Percentiles rank a stretch among this genome's conserved stretches.
Evolutionary conservation across 2,888 invertebrate species (phyloP).

Genomic region (Agelastica alni): DNA sequence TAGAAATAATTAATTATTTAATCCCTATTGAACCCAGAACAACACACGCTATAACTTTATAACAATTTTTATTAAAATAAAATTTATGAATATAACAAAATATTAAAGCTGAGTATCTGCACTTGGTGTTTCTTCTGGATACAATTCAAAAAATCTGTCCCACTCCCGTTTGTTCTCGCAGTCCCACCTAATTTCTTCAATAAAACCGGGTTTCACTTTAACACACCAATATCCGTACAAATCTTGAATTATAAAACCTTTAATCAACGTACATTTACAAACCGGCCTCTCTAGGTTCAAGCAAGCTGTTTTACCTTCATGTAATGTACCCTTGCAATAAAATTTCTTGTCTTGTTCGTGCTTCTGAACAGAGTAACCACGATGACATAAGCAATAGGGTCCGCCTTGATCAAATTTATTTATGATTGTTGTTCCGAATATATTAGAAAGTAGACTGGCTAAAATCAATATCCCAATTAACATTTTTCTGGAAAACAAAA

Average conservation of each 20-base stretch:
- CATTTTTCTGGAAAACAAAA: constrained; percentile 1
- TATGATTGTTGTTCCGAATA: background rate
- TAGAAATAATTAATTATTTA: no score
- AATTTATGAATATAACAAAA: background rate
- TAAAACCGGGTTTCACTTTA: constrained; percentile 24
- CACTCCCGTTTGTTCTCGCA: constrained; percentile 40
- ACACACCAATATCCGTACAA: constrained; percentile 32
- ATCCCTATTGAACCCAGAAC: no score
- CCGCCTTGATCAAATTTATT: background rate
- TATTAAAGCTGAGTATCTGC: constrained; percentile 11
- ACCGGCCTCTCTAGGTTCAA: constrained; percentile 12
- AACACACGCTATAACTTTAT: background rate
- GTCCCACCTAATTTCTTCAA: constrained; percentile 33
- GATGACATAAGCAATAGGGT: constrained; percentile 8
- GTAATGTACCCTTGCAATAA: constrained; percentile 14
- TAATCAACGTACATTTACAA: constrained; percentile 12
- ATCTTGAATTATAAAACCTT: constrained; percentile 16
- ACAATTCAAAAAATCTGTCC: constrained; percentile 31
- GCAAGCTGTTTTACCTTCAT: constrained; percentile 14
- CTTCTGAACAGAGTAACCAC: background rate
- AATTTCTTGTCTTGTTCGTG: constrained; percentile 6
- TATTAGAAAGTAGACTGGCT: background rate
- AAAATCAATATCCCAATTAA: background rate
- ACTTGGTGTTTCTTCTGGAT: constrained; percentile 29
- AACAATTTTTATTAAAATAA: background rate